Evolutionary conservation across 2,797 vertebrate genomes (phyloP), one percentile per base, ranked within the genome.

Genomic region (Heteromormyrus szaboi): DNA sequence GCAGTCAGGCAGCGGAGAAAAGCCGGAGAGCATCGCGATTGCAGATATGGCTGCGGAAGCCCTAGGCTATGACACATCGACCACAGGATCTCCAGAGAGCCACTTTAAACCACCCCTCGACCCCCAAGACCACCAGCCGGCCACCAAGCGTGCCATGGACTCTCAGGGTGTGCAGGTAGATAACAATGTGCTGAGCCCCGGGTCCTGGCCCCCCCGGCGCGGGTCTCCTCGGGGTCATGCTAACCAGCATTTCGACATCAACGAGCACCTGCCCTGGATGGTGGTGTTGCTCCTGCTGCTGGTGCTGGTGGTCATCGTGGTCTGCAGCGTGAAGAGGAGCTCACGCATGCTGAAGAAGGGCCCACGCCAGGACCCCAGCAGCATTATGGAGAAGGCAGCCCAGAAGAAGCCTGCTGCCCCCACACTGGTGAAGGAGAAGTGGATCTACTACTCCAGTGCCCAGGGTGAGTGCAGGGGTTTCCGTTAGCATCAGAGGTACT

Each of bases 211-310:
- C 0, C 95, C 96, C 83, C 96, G 97, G 76, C 95, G 97, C 91
- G 97, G 97, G 9, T 95, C 95, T 1, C 96, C 96, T 0, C 94
- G 96, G 0, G 85, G 85, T 51, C 97, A 93, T 1, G 88, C 93
- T 89, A 97, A 97, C 86, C 95, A 96, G 93, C 96, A 97, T 93
- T 99, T 99, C 1, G 98, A 99, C 94, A 99, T 99, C 93, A 99
- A 99, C 0, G 98, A 99, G 92, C 98, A 99, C 91, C 94, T 99
- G 86, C 98, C 98, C 0, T 99, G 98, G 98, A 99, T 99, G 98
- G 98, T 98, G 0, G 98, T 99, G 56, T 96, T 99, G 76, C 96
- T 99, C 92, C 94, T 99, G 37, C 94, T 99, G 91, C 94, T 99
- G 91, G 96, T 97, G 87, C 95, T 99, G 62, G 97, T 99, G 90